Conservation (phyloP, 2,797 vertebrate species). For the Botia kubotai region DNA sequence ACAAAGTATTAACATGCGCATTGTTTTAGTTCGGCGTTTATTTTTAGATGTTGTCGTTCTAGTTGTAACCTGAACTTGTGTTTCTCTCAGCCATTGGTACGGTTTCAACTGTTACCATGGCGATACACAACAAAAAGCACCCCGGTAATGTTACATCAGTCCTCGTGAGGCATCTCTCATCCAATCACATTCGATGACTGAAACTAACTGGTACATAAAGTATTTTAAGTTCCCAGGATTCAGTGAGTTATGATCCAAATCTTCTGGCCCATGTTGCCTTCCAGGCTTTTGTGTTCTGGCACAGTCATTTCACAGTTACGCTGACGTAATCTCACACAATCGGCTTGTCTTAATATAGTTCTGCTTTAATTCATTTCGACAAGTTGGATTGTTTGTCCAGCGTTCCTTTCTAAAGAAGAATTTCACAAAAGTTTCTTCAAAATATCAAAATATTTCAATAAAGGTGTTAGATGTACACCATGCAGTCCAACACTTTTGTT, state of each 20-base stretch:
- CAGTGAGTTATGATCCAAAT: neutral
- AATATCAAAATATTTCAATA: neutral
- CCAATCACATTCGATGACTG: neutral
- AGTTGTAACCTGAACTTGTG: neutral
- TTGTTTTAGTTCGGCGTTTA: slow-evolving; percentile 4
- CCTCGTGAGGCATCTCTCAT: neutral
- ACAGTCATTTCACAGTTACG: neutral
- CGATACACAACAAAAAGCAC: neutral
- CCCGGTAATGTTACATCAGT: neutral
- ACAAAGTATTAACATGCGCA: neutral
- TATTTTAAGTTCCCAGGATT: neutral
- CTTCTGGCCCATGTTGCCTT: neutral
- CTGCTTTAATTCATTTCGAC: neutral
- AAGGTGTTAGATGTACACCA: neutral
- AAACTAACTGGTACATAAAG: neutral
- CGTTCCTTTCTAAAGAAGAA: neutral
- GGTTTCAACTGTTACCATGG: neutral
- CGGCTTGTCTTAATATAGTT: neutral
- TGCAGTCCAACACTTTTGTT: neutral
- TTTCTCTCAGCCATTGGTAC: neutral
- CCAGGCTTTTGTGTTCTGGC: neutral
- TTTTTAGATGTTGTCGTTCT: slow-evolving; percentile 17
- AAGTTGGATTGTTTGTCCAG: neutral
- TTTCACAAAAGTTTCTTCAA: neutral
- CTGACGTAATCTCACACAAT: neutral